Evolutionary conservation across 2,888 invertebrate species (phyloP), one percentile per base, ranked within the genome.

Genomic region (Drosophila melanosoma): DNA sequence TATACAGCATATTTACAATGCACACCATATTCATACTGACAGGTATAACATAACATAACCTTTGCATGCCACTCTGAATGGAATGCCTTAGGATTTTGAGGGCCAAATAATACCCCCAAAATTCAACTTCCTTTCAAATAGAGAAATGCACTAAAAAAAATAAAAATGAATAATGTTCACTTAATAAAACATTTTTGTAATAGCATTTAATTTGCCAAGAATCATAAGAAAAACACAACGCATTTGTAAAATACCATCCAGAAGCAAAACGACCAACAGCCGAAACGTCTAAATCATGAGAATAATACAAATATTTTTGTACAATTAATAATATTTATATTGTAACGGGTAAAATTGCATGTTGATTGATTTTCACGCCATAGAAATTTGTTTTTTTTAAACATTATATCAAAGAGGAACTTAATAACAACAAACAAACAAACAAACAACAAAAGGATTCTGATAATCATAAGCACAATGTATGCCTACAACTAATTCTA

Each of bases 391-490:
- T 45, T 69, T 77, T 45, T 69, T 77, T 51, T 45, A 23, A 42
- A 67, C 49, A 70, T 70, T 60, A 67, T 59, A 76, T 61, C 65
- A 74, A 61, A 69, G 60, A 57, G 45, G 23, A 53, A 52, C 33
- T n/a, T 26, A 62, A 54, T 11, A 45, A 62, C 33, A 56, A 59
- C 59, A 49, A 65, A 67, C 36, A 64, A 64, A 51, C 23, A 40
- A 58, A 40, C 33, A 26, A 70, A 57, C 45, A 71, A 68, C 57
- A 69, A 68, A 73, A 71, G 62, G 65, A 86, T 86, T 81, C 81
- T 86, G 88, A 88, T 85, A 85, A 88, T 88, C 87, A 88, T 84
- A 85, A 84, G 88, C 86, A 85, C 88, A 88, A 87, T 82, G 67
- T 79, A 72, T 64, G 58, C 58, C 53, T 88, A 86, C 72, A 74